Conservation (phyloP, 2,113 vertebrate genomes). For the Arothron firmamentum region DNA sequence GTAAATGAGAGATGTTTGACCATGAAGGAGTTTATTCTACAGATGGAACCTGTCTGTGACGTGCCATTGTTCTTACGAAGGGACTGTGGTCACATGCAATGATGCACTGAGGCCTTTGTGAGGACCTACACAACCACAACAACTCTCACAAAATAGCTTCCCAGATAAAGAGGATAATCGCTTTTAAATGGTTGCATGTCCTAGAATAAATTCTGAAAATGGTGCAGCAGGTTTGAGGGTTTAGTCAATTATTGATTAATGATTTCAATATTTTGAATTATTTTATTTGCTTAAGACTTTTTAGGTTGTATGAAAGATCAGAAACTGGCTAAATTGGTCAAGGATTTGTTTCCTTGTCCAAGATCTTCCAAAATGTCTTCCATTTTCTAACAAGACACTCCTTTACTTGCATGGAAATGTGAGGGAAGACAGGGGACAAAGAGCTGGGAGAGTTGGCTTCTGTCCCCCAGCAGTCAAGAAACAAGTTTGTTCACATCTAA, state of each 20-base stretch:
- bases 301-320: too few relatives aligned
- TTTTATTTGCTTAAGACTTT: not conserved
- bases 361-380: too few relatives aligned
- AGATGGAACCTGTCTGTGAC: slow-evolving; percentile 41
- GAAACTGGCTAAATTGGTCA: too few relatives aligned
- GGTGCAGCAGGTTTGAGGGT: not conserved
- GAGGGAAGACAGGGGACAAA: slow-evolving; percentile 15
- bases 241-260: not conserved
- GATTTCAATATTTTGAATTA: not conserved
- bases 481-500: slow-evolving; percentile 39
- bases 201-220: not conserved
- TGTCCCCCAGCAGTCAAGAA: slow-evolving; percentile 43
- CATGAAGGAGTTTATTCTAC: slow-evolving; percentile 46
- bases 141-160: too few relatives aligned
- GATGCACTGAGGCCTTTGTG: not conserved
- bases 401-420: not conserved
- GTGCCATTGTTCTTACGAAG: slow-evolving; percentile 32
- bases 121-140: not conserved
- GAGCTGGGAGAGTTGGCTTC: slow-evolving; percentile 6
- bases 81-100: slow-evolving; percentile 1
- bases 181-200: not conserved
- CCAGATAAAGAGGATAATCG: too few relatives aligned
- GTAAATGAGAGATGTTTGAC: slow-evolving; percentile 52
- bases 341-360: too few relatives aligned
- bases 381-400: too few relatives aligned